Conservation (phyloP, 2,113 vertebrate genomes). For the Rattus rattus region DNA sequence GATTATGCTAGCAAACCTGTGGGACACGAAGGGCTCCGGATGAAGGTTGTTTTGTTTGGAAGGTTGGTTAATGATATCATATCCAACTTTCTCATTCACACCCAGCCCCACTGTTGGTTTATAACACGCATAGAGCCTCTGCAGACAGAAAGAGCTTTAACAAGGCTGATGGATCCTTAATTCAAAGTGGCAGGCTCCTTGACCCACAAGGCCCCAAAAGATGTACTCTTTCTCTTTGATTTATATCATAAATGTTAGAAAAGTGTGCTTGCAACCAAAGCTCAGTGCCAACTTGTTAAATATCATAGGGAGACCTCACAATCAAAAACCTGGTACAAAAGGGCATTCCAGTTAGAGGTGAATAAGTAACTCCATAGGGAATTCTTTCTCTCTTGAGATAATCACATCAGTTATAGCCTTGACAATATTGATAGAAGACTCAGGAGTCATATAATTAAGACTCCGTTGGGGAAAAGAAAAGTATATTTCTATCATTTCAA, state of each 20-base stretch:
- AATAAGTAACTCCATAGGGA: background rate
- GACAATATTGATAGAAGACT: background rate
- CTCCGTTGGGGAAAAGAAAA: background rate
- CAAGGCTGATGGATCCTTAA: background rate
- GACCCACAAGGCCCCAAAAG: background rate
- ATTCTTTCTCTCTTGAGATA: conserved; percentile 2
- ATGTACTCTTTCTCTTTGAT: background rate
- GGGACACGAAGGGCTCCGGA: background rate
- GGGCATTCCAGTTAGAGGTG: background rate
- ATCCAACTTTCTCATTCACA: too few relatives aligned
- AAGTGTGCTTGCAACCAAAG: background rate
- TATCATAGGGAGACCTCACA: background rate
- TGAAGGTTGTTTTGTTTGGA: background rate
- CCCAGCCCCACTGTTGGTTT: background rate
- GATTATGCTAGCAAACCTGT: background rate
- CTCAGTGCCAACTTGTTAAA: background rate
- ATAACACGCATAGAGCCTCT: background rate
- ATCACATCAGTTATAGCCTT: background rate
- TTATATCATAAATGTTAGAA: background rate
- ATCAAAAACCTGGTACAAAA: background rate
- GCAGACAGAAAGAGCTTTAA: background rate
- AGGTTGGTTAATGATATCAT: background rate
- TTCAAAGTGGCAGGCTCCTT: background rate
- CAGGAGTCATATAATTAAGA: background rate
- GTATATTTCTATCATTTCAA: background rate